Evolutionary conservation across 2,797 vertebrate genomes (phyloP).

Genomic region (Girardinus metallicus): DNA sequence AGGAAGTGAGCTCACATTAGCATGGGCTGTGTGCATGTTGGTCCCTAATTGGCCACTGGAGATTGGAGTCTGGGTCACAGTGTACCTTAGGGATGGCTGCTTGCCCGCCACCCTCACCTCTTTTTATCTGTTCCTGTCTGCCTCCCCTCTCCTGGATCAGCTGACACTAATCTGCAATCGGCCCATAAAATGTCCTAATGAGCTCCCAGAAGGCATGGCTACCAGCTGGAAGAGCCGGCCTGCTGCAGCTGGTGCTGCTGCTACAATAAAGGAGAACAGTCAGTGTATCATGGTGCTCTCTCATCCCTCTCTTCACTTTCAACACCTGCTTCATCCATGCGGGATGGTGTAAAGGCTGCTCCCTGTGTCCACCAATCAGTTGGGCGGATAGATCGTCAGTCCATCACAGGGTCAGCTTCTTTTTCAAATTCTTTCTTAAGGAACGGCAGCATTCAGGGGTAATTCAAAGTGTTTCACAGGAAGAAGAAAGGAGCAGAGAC

Average conservation of each 20-base stretch:
- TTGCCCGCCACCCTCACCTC: slow-evolving; percentile 38
- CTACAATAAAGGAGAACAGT: background rate
- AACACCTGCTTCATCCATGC: background rate
- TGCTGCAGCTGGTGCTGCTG: background rate
- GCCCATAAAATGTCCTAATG: slow-evolving; percentile 65
- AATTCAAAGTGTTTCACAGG: background rate
- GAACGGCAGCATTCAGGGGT: background rate
- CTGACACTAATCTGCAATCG: slow-evolving; percentile 56
- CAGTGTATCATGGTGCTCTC: background rate
- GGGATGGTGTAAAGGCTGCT: background rate
- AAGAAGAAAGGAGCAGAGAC: background rate
- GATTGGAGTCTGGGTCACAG: slow-evolving; percentile 39
- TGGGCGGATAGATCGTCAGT: background rate
- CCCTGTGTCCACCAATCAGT: background rate
- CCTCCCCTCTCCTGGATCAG: slow-evolving; percentile 42
- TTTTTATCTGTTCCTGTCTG: slow-evolving; percentile 34
- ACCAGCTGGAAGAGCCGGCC: background rate
- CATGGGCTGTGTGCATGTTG: slow-evolving; percentile 39
- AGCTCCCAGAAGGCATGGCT: slow-evolving; percentile 65
- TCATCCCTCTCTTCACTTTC: background rate
- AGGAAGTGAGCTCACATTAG: slow-evolving; percentile 11
- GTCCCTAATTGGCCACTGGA: slow-evolving; percentile 70
- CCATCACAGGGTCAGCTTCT: background rate
- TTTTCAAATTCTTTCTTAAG: background rate
- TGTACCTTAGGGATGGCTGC: slow-evolving; percentile 29